Base-by-base conservation (phyloP, 92 coral and sea anemone genomes). In the Parazoanthus swiftii region DNA sequence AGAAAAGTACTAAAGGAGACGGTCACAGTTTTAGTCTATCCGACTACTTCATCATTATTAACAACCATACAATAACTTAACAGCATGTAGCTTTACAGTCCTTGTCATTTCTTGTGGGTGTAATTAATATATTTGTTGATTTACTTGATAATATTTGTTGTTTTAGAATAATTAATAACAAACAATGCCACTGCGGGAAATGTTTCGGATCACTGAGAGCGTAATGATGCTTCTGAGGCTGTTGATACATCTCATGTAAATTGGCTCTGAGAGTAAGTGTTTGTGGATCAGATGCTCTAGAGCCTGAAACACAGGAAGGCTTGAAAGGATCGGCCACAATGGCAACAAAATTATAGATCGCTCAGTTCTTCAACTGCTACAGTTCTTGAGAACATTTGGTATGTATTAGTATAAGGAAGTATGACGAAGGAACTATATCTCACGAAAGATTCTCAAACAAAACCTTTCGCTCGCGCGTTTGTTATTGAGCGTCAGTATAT, bases 121-220 rank as follows among this genome's bases (percentile, higher is more conserved):
- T 72, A 72, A 29, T 29, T 72, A 72, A 8, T 72, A 72, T 72
- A 66, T 66, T 66, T 66, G 76, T 29, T 14, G 1, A 72, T 72
- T 29, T 1, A 29, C 18, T 23, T 4, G 5, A 72, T 0, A 42
- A 29, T 72, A 72, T 29, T 72, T 42, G 39, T 72, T 29, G 76
- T 42, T 72, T 72, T 18, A 29, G 42, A 72, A 72, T 72, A 72
- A 72, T 72, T 25, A 26, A 29, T 10, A 10, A 29, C 76, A 72
- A 72, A 72, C 42, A 72, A 29, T 72, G 76, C 76, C 37, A 72
- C 39, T 25, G 33, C 33, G 33, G 76, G 76, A 21, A 68, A 68
- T 35, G 74, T 68, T 72, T 72, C 39, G 76, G 76, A 72, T 72
- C 76, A 72, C 76, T 25, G 76, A 25, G 59, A 25, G 6, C 70